Evolutionary conservation across 2,113 vertebrate species (phyloP).

Genomic region (Pipa parva): DNA sequence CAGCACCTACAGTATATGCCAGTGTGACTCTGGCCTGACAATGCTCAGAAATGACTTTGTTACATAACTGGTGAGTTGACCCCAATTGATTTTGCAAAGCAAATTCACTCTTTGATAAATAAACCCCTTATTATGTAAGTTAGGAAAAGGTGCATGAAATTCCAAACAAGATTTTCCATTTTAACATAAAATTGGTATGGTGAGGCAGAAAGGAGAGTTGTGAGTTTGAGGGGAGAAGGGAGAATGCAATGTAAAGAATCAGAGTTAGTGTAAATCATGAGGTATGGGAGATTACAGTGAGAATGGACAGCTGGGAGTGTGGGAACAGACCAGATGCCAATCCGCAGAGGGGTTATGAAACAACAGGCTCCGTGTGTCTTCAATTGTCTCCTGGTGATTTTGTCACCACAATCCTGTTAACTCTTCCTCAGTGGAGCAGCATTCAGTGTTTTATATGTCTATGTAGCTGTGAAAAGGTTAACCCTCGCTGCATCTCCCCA

Average conservation of each 20-base stretch:
- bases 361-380: slow-evolving; percentile 20
- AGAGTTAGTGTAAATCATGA: neutral
- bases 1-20: too few species aligned
- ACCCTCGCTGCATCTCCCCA: slow-evolving; percentile 14
- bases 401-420: slow-evolving; percentile 23
- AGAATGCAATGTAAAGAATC: neutral
- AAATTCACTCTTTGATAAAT: too few species aligned
- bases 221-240: neutral
- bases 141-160: too few species aligned
- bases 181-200: too few species aligned
- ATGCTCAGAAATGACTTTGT: too few species aligned
- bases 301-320: slow-evolving; percentile 38
- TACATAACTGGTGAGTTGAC: too few species aligned
- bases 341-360: slow-evolving; percentile 17
- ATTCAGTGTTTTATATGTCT: neutral
- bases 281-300: slow-evolving; percentile 12
- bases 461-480: slow-evolving; percentile 20
- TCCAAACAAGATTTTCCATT: too few species aligned
- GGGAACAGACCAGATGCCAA: slow-evolving; percentile 31
- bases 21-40: too few species aligned
- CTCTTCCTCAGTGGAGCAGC: slow-evolving; percentile 9
- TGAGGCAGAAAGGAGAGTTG: neutral
- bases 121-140: too few species aligned
- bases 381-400: slow-evolving; percentile 30
- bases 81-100: too few species aligned